Evolutionary conservation across 2,797 vertebrate genomes (phyloP).

Genomic region (Oreortyx pictus): DNA sequence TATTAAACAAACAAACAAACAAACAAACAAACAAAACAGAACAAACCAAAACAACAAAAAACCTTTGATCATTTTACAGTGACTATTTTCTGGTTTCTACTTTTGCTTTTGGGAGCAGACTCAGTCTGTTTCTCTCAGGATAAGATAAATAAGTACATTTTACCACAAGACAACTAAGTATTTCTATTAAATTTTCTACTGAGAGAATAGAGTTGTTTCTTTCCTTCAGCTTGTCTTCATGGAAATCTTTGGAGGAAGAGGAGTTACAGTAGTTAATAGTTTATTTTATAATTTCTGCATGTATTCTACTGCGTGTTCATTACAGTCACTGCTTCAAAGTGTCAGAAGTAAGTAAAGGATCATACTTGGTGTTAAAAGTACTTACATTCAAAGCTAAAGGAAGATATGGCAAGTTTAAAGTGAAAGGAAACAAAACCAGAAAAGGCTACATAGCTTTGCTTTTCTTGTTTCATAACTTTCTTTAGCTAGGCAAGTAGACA

Average conservation of each 20-base stretch:
- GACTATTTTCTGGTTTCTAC: background rate
- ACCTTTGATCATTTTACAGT: background rate
- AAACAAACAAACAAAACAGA: no score
- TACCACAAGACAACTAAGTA: background rate
- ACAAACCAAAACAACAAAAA: no score
- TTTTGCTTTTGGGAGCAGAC: background rate
- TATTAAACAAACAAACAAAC: no score
- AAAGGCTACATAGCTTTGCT: background rate
- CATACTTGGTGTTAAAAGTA: background rate
- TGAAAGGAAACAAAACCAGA: fast-evolving
- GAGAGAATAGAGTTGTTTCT: background rate
- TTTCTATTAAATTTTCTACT: background rate
- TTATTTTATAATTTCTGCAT: background rate
- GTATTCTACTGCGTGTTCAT: background rate
- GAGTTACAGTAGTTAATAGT: background rate
- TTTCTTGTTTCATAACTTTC: background rate
- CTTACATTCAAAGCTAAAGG: background rate
- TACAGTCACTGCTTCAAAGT: background rate
- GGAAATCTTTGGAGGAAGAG: background rate
- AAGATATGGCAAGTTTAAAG: background rate
- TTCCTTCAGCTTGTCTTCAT: background rate
- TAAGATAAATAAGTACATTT: background rate
- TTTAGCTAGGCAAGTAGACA: background rate
- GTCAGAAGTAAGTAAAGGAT: background rate
- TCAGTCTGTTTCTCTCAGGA: background rate